These are phyloP conservation scores for Stramonita haemastoma DNA, from an alignment of 2,888 invertebrate genomes.

Conservation along the genomic window DNA sequence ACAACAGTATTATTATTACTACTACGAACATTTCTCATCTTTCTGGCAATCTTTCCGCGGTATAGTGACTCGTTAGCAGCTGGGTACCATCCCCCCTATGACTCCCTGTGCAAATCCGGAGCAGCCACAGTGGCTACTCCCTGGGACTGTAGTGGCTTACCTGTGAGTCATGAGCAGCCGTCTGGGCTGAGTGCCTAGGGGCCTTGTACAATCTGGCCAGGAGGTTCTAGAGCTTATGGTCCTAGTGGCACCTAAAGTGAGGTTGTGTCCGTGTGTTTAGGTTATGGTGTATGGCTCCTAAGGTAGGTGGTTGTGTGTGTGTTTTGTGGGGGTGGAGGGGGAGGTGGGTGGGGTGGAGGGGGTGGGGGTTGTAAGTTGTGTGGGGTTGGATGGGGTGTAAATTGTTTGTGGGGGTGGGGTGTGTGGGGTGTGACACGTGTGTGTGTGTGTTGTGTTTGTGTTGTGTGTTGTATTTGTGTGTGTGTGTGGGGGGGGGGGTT, in stretches of 20 bases:
- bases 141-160: constrained; percentile 34
- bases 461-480: too few species aligned
- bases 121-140: background rate
- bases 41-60: too few species aligned
- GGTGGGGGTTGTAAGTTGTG: too few species aligned
- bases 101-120: background rate
- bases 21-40: background rate
- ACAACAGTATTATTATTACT: background rate
- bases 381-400: too few species aligned
- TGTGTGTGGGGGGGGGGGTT: too few species aligned
- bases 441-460: too few species aligned
- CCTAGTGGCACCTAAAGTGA: background rate
- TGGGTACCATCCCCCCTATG: constrained; percentile 24
- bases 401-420: too few species aligned
- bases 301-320: background rate
- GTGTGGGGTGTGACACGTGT: too few species aligned
- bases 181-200: background rate
- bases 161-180: background rate
- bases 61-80: background rate
- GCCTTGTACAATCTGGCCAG: too few species aligned
- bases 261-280: constrained; percentile 29
- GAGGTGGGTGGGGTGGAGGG: too few species aligned
- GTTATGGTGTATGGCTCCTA: constrained; percentile 31
- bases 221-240: too few species aligned
- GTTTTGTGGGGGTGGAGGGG: background rate